Conservation (phyloP, 2,113 vertebrate genomes). For the Nettapus auritus region DNA sequence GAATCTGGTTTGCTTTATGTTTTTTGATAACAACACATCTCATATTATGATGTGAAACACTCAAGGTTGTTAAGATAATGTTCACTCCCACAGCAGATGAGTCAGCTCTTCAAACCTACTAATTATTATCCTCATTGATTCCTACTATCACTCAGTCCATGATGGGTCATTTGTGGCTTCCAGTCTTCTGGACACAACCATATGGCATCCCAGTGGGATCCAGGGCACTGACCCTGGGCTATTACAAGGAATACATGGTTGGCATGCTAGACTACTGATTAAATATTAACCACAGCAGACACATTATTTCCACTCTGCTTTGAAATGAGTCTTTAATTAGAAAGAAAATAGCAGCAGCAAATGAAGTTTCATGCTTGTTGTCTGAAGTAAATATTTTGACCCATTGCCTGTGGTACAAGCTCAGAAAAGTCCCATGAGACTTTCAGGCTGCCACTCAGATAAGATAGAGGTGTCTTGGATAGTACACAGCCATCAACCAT, state of each 20-base stretch:
- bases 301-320: slow-evolving; percentile 60
- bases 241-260: slow-evolving; percentile 45
- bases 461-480: neutral
- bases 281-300: slow-evolving; percentile 65
- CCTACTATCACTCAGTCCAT: neutral
- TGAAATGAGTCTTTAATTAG: slow-evolving; percentile 66
- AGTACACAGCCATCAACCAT: neutral
- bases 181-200: slow-evolving; percentile 34
- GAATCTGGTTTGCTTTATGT: neutral
- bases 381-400: slow-evolving; percentile 69
- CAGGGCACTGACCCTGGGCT: slow-evolving; percentile 12
- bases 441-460: slow-evolving; percentile 31
- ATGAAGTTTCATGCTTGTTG: slow-evolving; percentile 60
- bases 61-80: slow-evolving; percentile 44
- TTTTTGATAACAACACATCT: neutral
- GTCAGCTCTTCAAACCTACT: slow-evolving; percentile 27
- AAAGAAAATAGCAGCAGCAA: slow-evolving; percentile 53
- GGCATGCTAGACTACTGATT: slow-evolving; percentile 20
- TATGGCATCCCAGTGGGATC: slow-evolving; percentile 37
- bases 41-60: neutral
- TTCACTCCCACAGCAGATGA: slow-evolving; percentile 23
- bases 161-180: slow-evolving; percentile 38
- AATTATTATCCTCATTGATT: slow-evolving; percentile 54
- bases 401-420: slow-evolving; percentile 43
- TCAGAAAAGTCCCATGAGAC: slow-evolving; percentile 26